Evolutionary conservation across 1,140 invertebrate species (phyloP), one percentile per base, ranked within the genome.

Genomic region (Bombus superbus): DNA sequence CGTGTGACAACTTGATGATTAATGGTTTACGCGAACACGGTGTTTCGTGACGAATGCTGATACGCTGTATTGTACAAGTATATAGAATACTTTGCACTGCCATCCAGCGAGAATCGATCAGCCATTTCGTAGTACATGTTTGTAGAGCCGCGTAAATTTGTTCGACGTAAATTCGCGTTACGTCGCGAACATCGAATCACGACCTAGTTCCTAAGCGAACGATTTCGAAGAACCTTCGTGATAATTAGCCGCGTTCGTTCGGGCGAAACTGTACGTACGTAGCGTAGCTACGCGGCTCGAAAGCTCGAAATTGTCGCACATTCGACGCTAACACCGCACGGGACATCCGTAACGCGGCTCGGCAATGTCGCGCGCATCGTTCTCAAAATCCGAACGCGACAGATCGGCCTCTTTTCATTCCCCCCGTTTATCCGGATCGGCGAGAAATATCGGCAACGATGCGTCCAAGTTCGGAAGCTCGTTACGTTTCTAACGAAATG

Each of bases 1-100:
- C 53, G 38, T 35, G 66, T 62, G 75, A 79, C 82, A 84, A 84
- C 76, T 84, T 71, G 9, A 11, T 79, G 75, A 84, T 84, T 84
- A 84, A 84, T 84, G 53, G 66, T n/a, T 32, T 32, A 59, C 22
- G 74, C 22, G 44, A 69, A 38, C 64, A 59, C 53, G 40, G 66
- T 35, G 64, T 71, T 47, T n/a, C 75, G 44, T 59, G 82, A 79
- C 76, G 66, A 79, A 57, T 68, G 66, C 57, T 73, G 69, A 57
- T 71, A 69, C 44, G n/a, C 25, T 28, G 32, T 10, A 28, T 53
- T 32, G 47, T 57, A 62, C 75, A 72, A 79, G 47, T 71, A 53
- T 62, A 53, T 42, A 28, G 38, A 69, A 83, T 42, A 83, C 57
- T 76, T 83, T 76, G 47, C 40, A 1, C 69, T 18, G 38, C 9